Evolutionary conservation across 2,888 invertebrate genomes (phyloP).

Genomic region (Xestobium rufovillosum): DNA sequence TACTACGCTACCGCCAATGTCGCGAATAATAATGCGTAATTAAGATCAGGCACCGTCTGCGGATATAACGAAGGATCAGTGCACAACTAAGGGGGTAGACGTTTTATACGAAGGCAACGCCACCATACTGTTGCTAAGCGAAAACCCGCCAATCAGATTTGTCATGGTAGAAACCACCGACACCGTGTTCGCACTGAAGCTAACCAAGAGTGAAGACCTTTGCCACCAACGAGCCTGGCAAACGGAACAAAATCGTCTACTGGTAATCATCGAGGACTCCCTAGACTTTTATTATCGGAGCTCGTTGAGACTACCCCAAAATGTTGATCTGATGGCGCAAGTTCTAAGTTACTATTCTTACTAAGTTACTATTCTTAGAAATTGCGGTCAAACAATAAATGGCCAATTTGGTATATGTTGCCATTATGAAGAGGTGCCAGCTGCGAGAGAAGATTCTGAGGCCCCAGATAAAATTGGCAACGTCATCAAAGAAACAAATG

Average conservation of each 20-base stretch:
- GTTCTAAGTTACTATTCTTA: constrained; percentile 2
- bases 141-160: constrained; percentile 4
- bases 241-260: constrained; percentile 7
- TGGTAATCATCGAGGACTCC: constrained; percentile 7
- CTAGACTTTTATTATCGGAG: constrained; percentile 6
- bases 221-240: constrained; percentile 3
- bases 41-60: constrained; percentile 10
- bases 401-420: constrained; percentile 11
- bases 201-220: constrained; percentile 2
- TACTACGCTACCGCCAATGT: constrained; percentile 10
- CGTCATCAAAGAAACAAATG: constrained; percentile 1
- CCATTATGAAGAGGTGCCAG: constrained; percentile 8
- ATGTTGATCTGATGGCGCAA: constrained; percentile 9
- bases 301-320: constrained; percentile 5
- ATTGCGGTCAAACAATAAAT: constrained; percentile 8
- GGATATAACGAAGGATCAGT: background rate
- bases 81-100: constrained; percentile 6
- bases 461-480: constrained; percentile 6
- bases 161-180: background rate
- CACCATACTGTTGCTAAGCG: constrained; percentile 5
- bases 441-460: constrained; percentile 6
- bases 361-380: constrained; percentile 6
- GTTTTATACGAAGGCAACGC: constrained; percentile 10
- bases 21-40: constrained; percentile 4
- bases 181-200: constrained; percentile 3